A percentile compares a stretch with the other conserved stretches of the same genome.
Conservation (phyloP, 2,113 vertebrate species). For the Mus spicilegus region DNA sequence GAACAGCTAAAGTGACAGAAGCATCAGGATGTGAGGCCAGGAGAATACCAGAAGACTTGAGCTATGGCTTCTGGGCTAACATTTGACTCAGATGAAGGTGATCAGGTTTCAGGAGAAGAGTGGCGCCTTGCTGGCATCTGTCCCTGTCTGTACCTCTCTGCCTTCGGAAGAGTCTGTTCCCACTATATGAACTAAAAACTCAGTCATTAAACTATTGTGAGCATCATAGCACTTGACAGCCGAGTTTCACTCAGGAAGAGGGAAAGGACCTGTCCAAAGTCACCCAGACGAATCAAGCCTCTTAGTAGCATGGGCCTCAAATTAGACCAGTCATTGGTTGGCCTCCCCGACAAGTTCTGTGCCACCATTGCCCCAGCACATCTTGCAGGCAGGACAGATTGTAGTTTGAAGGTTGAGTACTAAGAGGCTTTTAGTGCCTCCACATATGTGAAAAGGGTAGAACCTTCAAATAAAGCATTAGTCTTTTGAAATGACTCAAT, state of each 20-base stretch:
- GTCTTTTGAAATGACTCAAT: conserved; percentile 17
- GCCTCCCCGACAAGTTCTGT: neutral
- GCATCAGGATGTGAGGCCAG: neutral
- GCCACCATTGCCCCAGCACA: neutral
- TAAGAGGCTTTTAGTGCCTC: conserved; percentile 17
- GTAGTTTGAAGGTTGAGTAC: neutral
- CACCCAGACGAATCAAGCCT: conserved; percentile 1
- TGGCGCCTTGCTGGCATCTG: conserved; percentile 21
- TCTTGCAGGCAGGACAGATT: neutral
- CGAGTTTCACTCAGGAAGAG: neutral
- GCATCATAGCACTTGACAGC: neutral
- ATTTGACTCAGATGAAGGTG: conserved; percentile 28
- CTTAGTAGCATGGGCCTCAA: neutral
- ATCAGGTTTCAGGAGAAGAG: conserved; percentile 31
- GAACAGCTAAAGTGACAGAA: conserved; percentile 48
- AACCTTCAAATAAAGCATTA: conserved; percentile 16
- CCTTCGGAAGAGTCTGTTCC: neutral
- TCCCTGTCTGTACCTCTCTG: neutral
- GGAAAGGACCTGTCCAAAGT: neutral
- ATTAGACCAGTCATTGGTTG: neutral
- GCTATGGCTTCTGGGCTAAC: conserved; percentile 44
- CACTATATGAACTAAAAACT: neutral
- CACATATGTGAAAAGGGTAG: neutral
- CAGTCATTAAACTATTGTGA: neutral
- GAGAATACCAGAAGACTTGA: conserved; percentile 38